These are phyloP conservation scores for Riptortus pedestris DNA, from an alignment of 1,140 invertebrate genomes.

Conservation along the genomic window DNA sequence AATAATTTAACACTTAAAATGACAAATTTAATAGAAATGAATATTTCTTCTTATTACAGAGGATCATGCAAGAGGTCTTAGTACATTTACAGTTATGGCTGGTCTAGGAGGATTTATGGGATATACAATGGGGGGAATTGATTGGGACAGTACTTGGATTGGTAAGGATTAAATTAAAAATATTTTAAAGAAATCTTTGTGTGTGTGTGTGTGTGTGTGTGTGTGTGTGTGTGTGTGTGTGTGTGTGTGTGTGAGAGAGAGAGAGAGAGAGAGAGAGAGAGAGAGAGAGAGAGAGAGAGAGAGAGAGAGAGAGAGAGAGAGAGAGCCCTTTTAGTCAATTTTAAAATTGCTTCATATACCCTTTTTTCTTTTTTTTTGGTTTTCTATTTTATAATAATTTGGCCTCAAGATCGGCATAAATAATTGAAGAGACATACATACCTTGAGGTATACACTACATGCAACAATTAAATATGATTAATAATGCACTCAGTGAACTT, in stretches of 20 bases:
- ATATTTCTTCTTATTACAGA: constrained; percentile 49
- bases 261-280: constrained; percentile 19
- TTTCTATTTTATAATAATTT: no score
- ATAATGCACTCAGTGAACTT: no score
- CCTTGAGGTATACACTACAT: no score
- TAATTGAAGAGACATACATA: no score
- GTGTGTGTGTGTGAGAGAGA: constrained; percentile 13
- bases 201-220: constrained; percentile 13
- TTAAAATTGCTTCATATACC: no score
- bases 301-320: constrained; percentile 5
- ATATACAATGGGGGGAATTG: constrained; percentile 82
- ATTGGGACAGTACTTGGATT: constrained; percentile 79
- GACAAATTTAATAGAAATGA: no score
- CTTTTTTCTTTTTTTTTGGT: no score
- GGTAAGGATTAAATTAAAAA: constrained; percentile 42
- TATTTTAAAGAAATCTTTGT: no score
- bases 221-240: constrained; percentile 22
- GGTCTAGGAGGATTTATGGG: constrained; percentile 88
- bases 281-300: constrained; percentile 28
- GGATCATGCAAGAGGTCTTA: constrained; percentile 84
- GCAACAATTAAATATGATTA: no score
- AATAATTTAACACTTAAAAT: no score
- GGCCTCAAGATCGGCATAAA: no score
- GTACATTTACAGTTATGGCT: constrained; percentile 93
- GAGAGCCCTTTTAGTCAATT: no score